Conservation (phyloP, 2,797 vertebrate species). For the Sebastes itinus region DNA sequence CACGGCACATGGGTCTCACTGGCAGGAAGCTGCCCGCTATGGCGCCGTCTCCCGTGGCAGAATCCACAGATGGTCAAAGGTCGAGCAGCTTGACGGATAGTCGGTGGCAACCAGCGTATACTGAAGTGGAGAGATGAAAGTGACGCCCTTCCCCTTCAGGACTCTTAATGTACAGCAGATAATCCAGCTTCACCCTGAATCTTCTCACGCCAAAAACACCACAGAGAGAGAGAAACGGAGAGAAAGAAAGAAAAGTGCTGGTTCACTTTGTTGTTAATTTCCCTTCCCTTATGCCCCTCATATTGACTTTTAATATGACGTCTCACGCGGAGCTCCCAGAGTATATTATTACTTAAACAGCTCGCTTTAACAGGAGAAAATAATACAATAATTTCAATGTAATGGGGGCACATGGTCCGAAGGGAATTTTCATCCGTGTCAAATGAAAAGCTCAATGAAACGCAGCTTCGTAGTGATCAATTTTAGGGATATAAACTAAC, state of each 20-base stretch:
- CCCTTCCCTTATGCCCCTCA: conserved; percentile 10
- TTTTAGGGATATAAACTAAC: conserved; percentile 1
- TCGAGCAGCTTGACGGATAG: conserved; percentile 68
- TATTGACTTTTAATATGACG: conserved; percentile 34
- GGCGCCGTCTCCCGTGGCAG: conserved; percentile 1
- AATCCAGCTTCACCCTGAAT: conserved; percentile 69
- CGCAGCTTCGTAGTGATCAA: neutral
- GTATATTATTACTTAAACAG: neutral
- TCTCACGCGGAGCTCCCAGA: neutral
- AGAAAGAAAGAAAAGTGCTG: conserved; percentile 90
- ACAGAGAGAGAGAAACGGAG: conserved; percentile 37
- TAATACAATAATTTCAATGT: neutral
- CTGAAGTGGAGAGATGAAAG: conserved; percentile 86
- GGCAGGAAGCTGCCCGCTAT: conserved; percentile 42
- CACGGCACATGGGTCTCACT: conserved; percentile 40
- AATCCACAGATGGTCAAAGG: conserved; percentile 65
- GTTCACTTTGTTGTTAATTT: conserved; percentile 90
- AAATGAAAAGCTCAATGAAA: conserved; percentile 6
- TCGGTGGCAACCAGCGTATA: conserved; percentile 63
- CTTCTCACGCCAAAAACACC: conserved; percentile 62
- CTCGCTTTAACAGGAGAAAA: neutral
- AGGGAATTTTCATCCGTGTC: conserved; percentile 15
- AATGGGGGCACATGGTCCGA: neutral
- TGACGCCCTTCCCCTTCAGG: conserved; percentile 34
- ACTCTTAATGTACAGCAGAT: conserved; percentile 73